phyloP scores from a whole-genome alignment of 30 jellyfish, hydroid and myxozoan species.

The Haliclystus octoradiatus region DNA sequence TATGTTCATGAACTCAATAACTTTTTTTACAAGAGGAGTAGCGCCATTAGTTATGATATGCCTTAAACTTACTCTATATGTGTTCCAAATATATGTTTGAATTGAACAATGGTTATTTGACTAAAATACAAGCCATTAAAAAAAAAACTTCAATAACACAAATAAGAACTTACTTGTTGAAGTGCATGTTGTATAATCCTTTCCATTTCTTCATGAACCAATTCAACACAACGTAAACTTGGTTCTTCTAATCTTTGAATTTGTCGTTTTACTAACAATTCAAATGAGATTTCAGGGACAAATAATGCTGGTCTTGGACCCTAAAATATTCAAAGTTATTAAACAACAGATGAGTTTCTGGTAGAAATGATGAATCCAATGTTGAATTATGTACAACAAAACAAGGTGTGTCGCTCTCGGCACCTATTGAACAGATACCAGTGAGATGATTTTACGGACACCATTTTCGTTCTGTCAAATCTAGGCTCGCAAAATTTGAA shows the following conservation, averaged over 20 bases:
- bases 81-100: background rate
- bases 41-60: too few species aligned
- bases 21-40: too few species aligned
- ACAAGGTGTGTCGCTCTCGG: too few species aligned
- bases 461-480: too few species aligned
- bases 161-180: slow-evolving; percentile 54
- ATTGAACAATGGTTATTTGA: background rate
- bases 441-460: too few species aligned
- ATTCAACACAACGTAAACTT: slow-evolving; percentile 74
- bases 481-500: too few species aligned
- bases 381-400: too few species aligned
- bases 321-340: slow-evolving; percentile 8
- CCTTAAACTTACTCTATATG: too few species aligned
- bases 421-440: too few species aligned
- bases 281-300: slow-evolving; percentile 93
- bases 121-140: too few species aligned
- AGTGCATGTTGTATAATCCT: slow-evolving; percentile 77
- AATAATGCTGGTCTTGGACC: slow-evolving; percentile 94
- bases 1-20: too few species aligned
- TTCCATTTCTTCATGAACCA: slow-evolving; percentile 94
- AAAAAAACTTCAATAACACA: too few species aligned
- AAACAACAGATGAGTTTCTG: background rate
- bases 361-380: background rate
- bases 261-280: slow-evolving; percentile 73
- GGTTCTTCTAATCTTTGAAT: slow-evolving; percentile 89